These are phyloP conservation scores for Leucozona laternaria DNA, from an alignment of 2,888 invertebrate genomes.

Conservation along the genomic window DNA sequence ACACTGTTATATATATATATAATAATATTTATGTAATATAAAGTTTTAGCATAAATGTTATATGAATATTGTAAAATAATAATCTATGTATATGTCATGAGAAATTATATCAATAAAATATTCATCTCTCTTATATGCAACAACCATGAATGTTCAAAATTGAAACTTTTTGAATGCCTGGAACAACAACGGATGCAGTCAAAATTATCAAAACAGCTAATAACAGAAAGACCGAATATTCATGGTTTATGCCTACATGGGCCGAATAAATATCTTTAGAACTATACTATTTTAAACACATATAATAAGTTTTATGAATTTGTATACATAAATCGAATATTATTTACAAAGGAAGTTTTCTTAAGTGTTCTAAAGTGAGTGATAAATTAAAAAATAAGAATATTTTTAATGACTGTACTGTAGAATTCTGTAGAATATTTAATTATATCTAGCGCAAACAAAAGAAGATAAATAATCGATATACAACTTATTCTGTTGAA, in stretches of 20 bases:
- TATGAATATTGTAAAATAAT: background rate
- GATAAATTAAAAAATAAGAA: background rate
- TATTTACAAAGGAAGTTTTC: background rate
- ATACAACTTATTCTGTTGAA: too few species aligned
- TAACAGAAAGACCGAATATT: background rate
- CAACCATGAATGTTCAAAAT: background rate
- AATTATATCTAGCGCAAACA: too few species aligned
- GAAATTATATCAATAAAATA: background rate
- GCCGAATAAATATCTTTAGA: background rate
- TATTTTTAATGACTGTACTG: background rate
- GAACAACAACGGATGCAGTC: too few species aligned
- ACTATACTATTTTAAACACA: background rate
- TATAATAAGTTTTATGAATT: background rate
- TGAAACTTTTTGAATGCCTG: background rate
- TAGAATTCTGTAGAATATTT: too few species aligned
- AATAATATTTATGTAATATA: background rate
- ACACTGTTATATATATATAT: slow-evolving; percentile 14
- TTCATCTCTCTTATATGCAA: background rate
- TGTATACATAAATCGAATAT: background rate
- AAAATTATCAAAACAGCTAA: too few species aligned
- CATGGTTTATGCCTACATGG: background rate
- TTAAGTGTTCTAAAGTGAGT: background rate
- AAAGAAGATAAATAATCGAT: too few species aligned
- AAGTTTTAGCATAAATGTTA: background rate
- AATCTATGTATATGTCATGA: background rate